Evolutionary conservation across 1,140 invertebrate genomes (phyloP), one percentile per base, ranked within the genome.

Genomic region (Philopotamus ludificatus): DNA sequence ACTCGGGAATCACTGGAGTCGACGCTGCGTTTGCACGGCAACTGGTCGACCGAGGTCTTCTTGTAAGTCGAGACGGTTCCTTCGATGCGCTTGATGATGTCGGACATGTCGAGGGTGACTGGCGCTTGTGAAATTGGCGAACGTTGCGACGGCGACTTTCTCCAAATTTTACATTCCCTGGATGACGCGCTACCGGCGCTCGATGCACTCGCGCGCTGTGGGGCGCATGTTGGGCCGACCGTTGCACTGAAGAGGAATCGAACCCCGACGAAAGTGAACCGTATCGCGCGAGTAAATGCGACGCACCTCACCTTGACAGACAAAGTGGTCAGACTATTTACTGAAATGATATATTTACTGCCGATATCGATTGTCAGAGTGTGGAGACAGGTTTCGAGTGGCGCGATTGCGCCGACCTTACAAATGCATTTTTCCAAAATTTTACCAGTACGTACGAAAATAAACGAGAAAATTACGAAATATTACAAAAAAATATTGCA

Each of bases 371-470:
- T 26, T 18, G 39, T 51, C 60, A 54, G 16, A 21, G 20, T 34
- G 3, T 47, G 42, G 41, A 41, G 66, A 69, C 67, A 69, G 67
- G 67, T 69, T 69, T 68, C 28, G 23, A 42, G 45, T 51, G 22
- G 28, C 42, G 55, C 63, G 63, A 65, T 60, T 65, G 60, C 63
- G 54, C 66, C 64, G 66, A 60, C 61, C 66, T 68, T 68, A 65
- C 18, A 28, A 44, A 50, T 18, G 26, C 39, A 65, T 51, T 65
- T 65, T 59, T 65, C 12, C 25, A 49, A 49, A 61, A n/a, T n/a
- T n/a, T n/a, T n/a, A n/a, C n/a, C n/a, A n/a, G n/a, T n/a, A n/a
- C n/a, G n/a, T n/a, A n/a, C n/a, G n/a, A n/a, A n/a, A n/a, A n/a
- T n/a, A n/a, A n/a, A n/a, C n/a, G n/a, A n/a, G n/a, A n/a, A n/a